Base-by-base conservation (phyloP, 2,888 invertebrate species). In the Gortyna flavago region DNA sequence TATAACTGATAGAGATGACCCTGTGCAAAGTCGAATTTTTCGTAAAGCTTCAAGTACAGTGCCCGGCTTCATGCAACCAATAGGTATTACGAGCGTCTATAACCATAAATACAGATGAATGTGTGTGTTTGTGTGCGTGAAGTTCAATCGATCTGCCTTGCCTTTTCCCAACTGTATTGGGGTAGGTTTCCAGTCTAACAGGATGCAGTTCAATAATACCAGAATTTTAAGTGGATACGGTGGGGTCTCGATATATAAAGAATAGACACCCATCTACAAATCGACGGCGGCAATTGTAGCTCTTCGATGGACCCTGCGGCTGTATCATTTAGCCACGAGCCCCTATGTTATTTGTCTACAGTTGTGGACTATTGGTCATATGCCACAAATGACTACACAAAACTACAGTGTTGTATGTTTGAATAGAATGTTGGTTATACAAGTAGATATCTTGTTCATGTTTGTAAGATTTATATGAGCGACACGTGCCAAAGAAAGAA, bases 401-500 rank as follows among this genome's bases (percentile, higher is more conserved):
- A 57, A 57, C 41, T 13, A 41, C 13, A 57, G 8, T 38, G 16
- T 16, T 73, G 35, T 48, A 73, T 32, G n/a, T 8, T 13, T 72
- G 8, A 35, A 44, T 32, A 32, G 11, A 35, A 7, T 70, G 11
- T 41, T 38, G 18, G 18, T 25, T 64, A 21, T 25, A 75, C 48
- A 32, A 48, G 21, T 25, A 54, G 41, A 41, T 29, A 11, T 25
- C 41, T 64, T 38, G 16, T 21, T 57, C 41, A 59, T 76, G 51
- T 66, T 35, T 77, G 2, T 57, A 35, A 3, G 38, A 61, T 66
- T 54, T 48, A 65, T 61, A 69, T 69, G 25, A 62, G n/a, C 41
- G 25, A 57, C 69, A 80, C 48, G 66, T 79, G 41, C 35, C 35
- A 75, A 62, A 57, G 48, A 59, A 59, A 18, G 16, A 64, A 73